Conservation (phyloP, 2,888 invertebrate species). For the Netelia inedita region DNA sequence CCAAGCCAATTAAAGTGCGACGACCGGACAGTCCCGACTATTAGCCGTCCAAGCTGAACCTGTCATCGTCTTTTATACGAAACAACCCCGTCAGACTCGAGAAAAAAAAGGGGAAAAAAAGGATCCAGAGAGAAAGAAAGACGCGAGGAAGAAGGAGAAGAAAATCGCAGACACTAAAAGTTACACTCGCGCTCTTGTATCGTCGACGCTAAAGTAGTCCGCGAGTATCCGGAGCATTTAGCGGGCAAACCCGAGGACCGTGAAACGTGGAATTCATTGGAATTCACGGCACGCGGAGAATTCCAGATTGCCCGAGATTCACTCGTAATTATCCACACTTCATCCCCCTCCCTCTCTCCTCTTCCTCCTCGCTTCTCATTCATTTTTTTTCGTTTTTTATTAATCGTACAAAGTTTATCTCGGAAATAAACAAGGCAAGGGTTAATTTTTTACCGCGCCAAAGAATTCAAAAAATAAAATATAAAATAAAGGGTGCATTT, state of each 20-base stretch:
- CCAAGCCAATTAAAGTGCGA: slow-evolving; percentile 51
- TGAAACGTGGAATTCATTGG: slow-evolving; percentile 36
- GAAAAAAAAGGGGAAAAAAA: not conserved
- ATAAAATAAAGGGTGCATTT: not conserved
- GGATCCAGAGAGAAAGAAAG: too few species aligned
- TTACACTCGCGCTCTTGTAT: slow-evolving; percentile 24
- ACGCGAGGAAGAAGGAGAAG: slow-evolving; percentile 12
- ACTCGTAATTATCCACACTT: slow-evolving; percentile 60
- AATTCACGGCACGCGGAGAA: slow-evolving; percentile 55
- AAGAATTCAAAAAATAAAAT: not conserved
- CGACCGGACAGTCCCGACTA: not conserved
- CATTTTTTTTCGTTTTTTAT: not conserved
- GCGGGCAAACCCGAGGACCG: not conserved
- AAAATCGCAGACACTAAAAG: slow-evolving; percentile 42
- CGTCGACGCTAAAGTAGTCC: slow-evolving; percentile 25
- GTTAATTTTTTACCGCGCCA: not conserved
- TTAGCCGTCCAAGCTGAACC: slow-evolving; percentile 1
- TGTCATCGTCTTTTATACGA: slow-evolving; percentile 1
- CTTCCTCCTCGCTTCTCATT: not conserved
- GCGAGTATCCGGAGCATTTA: slow-evolving; percentile 31
- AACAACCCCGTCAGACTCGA: slow-evolving; percentile 8
- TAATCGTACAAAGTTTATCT: not conserved
- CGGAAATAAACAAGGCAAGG: not conserved
- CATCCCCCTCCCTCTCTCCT: slow-evolving; percentile 14
- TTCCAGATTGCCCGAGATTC: slow-evolving; percentile 35